Evolutionary conservation across 1,140 invertebrate genomes (phyloP), one percentile per base, ranked within the genome.

Genomic region (Bactericera cockerelli): DNA sequence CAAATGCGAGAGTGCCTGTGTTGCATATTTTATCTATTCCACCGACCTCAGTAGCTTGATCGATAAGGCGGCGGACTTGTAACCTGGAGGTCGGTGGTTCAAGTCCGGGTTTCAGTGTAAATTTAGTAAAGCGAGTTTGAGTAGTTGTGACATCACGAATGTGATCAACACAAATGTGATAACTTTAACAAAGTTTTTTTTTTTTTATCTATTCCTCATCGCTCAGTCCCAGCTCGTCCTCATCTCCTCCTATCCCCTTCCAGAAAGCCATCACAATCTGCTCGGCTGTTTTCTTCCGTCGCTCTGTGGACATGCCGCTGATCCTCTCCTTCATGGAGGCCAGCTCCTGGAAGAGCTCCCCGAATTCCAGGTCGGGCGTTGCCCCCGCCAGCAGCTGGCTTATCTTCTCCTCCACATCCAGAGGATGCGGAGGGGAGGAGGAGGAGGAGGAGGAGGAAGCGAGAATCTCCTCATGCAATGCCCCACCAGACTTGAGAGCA

Each of bases 211-310:
- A 10, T 22, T 49, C 42, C n/a, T 49, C 42, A 3, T 49, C 42
- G 8, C n/a, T 19, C n/a, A 19, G n/a, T 6, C 19, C 42, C n/a
- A 49, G 22, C n/a, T 88, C 86, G 62, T 84, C 79, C 49, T 82
- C 78, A 71, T 85, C 80, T 38, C 84, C 84, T 28, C 83, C 84
- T 63, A 88, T 82, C 1, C 84, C 82, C 67, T 78, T 79, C 84
- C 84, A 88, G 70, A 89, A 89, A 24, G 82, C 80, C 59, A 82
- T 77, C 0, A 86, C 84, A 65, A 87, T 77, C 72, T 87, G 77
- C 70, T 89, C 85, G 16, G 86, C 86, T 70, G 80, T 84, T 59
- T 75, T 74, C 69, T 81, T 80, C 60, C 84, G 77, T 67, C 87
- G 75, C 49, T 77, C 77, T 11, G 71, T 69, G 22, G 80, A 78